Base-by-base conservation (phyloP, 2,113 vertebrate species). In the Pycnonotus jocosus region DNA sequence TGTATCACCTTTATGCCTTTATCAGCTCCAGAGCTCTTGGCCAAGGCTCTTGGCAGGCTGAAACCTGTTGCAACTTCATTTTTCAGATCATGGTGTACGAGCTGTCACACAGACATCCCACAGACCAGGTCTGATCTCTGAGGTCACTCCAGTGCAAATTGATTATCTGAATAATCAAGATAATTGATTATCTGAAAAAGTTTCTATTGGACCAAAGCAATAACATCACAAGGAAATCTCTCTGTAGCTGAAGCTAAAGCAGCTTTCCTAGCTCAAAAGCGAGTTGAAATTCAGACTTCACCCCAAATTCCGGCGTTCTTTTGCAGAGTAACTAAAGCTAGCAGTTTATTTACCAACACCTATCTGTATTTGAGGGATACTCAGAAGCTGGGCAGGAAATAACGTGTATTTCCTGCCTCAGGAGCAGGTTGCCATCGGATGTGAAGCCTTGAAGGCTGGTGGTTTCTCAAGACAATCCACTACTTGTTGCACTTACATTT, bases 381-480 rank as follows among this genome's bases (percentile, higher is more conserved):
- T 82, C 71, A 70, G 87, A 60, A 81, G 80, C 62, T 4, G 62
- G 88, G 86, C 93, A 95, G 83, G 90, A 94, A 91, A 92, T 87
- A 12, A 57, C 54, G 35, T 42, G 57, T 44, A 35, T 92, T 97
- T 51, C 27, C 93, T 89, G 86, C 95, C 74, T 31, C 57, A 77
- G 83, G 81, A 82, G 51, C 68, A 91, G 84, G 83, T 89, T 96
- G 87, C 45, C 89, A 93, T 79, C 90, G 22, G 88, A 86, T 81
- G 86, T 16, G 93, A 94, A 94, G 96, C 97, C 96, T 92, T 92
- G 95, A 91, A 96, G 93, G 62, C 96, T 93, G 92, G 91, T 90
- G 84, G 77, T 95, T 98, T 97, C 87, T 71, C 94, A 95, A 97
- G 98, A 98, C 98, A 98, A 98, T 98, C 98, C 96, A 95, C 96